phyloP scores from a whole-genome alignment of 2,797 vertebrate genomes.

The Hapalemur alaotrensis region DNA sequence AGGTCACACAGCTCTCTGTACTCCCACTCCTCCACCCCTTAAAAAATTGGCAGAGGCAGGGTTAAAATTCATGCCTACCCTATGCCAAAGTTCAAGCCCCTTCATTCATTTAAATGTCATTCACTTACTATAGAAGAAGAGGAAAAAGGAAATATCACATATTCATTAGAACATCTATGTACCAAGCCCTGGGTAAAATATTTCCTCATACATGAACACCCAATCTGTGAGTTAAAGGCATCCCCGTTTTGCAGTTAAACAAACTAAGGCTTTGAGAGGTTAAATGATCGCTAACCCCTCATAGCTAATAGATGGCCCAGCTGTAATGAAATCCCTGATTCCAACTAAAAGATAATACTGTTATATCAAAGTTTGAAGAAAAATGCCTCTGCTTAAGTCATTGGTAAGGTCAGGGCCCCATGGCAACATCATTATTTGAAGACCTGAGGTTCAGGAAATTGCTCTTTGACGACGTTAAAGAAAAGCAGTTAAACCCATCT shows the following conservation, averaged over 20 bases:
- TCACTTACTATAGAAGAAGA: neutral
- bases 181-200: neutral
- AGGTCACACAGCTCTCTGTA: neutral
- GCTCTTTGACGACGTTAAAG: neutral
- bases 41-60: neutral
- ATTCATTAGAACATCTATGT: neutral
- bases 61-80: neutral
- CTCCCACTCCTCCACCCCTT: neutral
- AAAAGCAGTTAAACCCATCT: constrained; percentile 56
- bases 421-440: constrained; percentile 24
- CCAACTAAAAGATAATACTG: neutral
- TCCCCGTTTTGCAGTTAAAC: neutral
- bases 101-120: neutral
- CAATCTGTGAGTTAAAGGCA: neutral
- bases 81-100: neutral
- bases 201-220: neutral
- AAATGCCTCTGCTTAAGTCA: constrained; percentile 27
- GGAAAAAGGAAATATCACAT: neutral
- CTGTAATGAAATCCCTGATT: constrained; percentile 25
- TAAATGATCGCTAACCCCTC: constrained; percentile 10
- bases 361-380: constrained; percentile 29
- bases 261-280: neutral
- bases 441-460: constrained; percentile 21
- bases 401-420: neutral
- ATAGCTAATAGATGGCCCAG: neutral